Evolutionary conservation across 2,888 invertebrate species (phyloP), one percentile per base, ranked within the genome.

Genomic region (Macrophya alboannulata): DNA sequence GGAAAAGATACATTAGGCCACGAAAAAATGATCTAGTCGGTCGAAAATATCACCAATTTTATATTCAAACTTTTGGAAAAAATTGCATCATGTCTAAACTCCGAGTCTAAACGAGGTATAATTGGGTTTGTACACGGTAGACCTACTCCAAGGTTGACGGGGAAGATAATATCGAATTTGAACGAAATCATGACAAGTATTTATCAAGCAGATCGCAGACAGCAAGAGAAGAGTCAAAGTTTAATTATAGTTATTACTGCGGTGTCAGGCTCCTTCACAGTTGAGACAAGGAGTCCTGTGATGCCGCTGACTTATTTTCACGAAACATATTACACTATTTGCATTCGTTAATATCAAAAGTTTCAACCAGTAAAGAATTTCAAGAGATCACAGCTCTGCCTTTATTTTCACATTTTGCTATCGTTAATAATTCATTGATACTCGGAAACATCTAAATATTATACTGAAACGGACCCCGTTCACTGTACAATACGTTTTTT

Each of bases 341-440:
- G 65, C 82, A 82, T 82, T 82, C 31, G 45, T 82, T 79, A 59
- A 79, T 79, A 51, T 77, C 51, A 21, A 45, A 77, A 77, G 77
- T 77, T 77, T 17, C 45, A 31, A 5, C 37, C 31, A 15, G 68
- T 1, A 68, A 5, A 68, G 55, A 55, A 55, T 31, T 55, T 8
- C 6, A n/a, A n/a, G 68, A 12, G 15, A 17, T 37, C 68, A 68
- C 21, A 10, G 12, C 68, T 31, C 65, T 31, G 68, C 12, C 6
- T 6, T 15, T 37, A 12, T 68, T 15, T 65, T 65, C 65, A 6
- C 37, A 68, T 15, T n/a, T 55, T 51, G 51, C 51, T 51, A 51
- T 17, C n/a, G 5, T 10, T 5, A 31, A 65, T 65, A 31, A 65
- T 65, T 31, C 65, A 25, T 31, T 65, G 21, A 12, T 31, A 65